phyloP scores from a whole-genome alignment of 2,113 vertebrate genomes.

The Enhydra lutris region DNA sequence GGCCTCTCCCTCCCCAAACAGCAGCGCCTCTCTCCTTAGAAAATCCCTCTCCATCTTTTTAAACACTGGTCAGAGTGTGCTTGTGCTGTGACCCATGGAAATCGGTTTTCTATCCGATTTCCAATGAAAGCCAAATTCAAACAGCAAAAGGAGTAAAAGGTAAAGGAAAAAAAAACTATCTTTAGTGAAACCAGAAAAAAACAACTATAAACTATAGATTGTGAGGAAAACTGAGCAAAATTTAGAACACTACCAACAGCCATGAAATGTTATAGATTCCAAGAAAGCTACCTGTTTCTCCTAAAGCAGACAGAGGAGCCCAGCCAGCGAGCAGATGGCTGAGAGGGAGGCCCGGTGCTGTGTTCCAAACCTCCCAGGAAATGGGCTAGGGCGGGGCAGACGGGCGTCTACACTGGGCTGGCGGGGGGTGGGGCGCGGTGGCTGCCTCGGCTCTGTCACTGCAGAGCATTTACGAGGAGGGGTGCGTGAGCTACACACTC shows the following conservation, averaged over 20 bases:
- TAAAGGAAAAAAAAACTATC: neutral
- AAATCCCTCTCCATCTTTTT: neutral
- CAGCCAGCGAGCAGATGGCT: rapidly evolving
- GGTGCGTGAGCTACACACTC: neutral
- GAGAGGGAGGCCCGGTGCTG: rapidly evolving
- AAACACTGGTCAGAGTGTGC: neutral
- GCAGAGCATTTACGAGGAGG: neutral
- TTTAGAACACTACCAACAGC: rapidly evolving
- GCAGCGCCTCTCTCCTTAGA: neutral
- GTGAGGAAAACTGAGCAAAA: neutral
- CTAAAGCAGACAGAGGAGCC: no score
- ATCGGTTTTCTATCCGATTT: neutral
- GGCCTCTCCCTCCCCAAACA: neutral
- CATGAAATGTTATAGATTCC: neutral
- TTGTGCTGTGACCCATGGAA: neutral
- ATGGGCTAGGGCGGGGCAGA: rapidly evolving
- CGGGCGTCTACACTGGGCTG: rapidly evolving
- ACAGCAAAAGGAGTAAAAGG: neutral
- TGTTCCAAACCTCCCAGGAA: neutral
- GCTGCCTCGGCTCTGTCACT: rapidly evolving
- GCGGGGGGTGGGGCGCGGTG: rapidly evolving
- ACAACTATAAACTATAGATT: rapidly evolving
- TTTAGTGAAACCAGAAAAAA: neutral
- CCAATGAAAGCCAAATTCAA: neutral
- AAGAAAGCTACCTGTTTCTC: rapidly evolving